Evolutionary conservation across 2,113 vertebrate species (phyloP), one percentile per base, ranked within the genome.

Genomic region (Rhea americana): DNA sequence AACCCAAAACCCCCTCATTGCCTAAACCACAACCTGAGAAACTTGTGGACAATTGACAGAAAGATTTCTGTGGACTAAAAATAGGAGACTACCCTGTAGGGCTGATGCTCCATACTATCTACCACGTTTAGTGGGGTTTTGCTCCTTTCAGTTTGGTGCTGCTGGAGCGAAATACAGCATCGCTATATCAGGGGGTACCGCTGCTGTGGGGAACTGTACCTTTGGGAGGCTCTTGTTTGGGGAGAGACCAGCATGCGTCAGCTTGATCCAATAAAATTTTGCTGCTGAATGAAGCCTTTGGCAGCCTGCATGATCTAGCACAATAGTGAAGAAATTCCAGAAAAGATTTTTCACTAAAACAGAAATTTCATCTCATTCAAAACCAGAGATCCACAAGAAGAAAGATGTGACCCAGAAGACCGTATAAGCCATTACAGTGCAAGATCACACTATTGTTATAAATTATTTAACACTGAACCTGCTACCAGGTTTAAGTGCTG

Each of bases 11-110:
- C 0, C 0, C 24, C 43, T 43, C 1, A 3, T 65, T 89, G 56
- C 71, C 53, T 74, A 87, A 79, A 79, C 16, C 30, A n/a, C 24
- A 32, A 5, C 43, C 51, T 0, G 0, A 59, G n/a, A 87, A 73
- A 28, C 20, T 75, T 51, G 20, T 0, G 0, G 59, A n/a, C 0
- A 0, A 9, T 35, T 68, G 47, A 74, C 71, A 74, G 35, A 72
- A 76, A 17, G 37, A 72, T 82, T 89, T 47, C 37, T 59, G 4
- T 66, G 66, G 11, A 13, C 14, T 73, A 5, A 70, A 87, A 68
- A 32, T 0, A 53, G 35, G 48, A 58, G 68, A 89, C 25, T 53
- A 35, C 13, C 16, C 51, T 53, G 32, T 0, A 1, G 32, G 19
- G 13, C 16, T 93, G 70, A 20, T 45, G 9, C 2, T 82, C 51